Base-by-base conservation (phyloP, 30 jellyfish, hydroid and myxozoan species). In the Aurelia aurita complex sp. Pacific region DNA sequence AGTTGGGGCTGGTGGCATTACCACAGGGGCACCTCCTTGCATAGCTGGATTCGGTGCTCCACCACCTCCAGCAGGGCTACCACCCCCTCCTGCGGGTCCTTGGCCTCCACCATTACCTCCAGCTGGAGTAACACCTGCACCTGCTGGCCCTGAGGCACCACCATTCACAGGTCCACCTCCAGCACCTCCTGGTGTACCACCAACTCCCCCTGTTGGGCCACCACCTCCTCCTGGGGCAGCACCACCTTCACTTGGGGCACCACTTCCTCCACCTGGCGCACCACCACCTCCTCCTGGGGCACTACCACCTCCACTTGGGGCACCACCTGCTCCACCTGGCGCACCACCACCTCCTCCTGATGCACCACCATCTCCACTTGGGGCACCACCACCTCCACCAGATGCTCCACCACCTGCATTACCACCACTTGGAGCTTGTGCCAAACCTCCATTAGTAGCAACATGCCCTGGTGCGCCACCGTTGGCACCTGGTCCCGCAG, bases 61-160 rank as follows among this genome's bases (percentile, higher is more conserved):
- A n/a, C n/a, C 75, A 5, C 80, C 94, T 74, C 80, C 88, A 73
- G 65, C 84, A 6, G 88, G 86, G 3, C 85, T 85, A 11, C 86
- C 90, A 13, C 90, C 90, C 19, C 74, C 85, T 5, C 84, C 95
- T 3, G 85, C 61, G 2, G 63, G 67, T 2, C 64, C 90, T 29
- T 63, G 68, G 10, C 89, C 94, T 64, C 66, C 77, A 23, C 69
- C 80, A 36, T 78, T 69, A 18, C 38, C 64, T 18, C 93, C 93
- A 42, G 40, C 79, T 2, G 79, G 69, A 15, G 65, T 76, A 35
- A 74, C 87, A 9, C 87, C 87, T 52, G 75, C 73, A 13, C 76
- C 85, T 11, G 80, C 92, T 14, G 76, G 76, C 19, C 78, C 85
- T 57, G 85, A 79, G 4, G 72, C 92, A 19, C 77, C 87, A 19